These are phyloP conservation scores for Drosophila pectinifera DNA, from an alignment of 1,140 invertebrate genomes.

Conservation along the genomic window DNA sequence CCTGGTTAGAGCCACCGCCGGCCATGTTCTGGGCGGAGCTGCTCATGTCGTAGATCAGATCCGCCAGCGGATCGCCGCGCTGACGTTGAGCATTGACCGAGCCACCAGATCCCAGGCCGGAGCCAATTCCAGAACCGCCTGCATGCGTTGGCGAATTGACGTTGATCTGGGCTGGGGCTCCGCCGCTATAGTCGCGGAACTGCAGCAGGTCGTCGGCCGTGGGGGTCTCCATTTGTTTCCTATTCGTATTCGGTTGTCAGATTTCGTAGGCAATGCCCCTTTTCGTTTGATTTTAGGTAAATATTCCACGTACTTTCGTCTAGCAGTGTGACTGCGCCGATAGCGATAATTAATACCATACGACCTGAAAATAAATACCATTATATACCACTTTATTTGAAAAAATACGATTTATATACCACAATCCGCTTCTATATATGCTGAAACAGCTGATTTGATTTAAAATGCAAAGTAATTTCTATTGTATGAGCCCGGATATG, in stretches of 20 bases:
- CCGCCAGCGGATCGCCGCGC: constrained; percentile 73
- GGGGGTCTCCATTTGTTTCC: constrained; percentile 68
- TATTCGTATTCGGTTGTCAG: background rate
- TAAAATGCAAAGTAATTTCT: too few relatives aligned
- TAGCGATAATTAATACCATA: background rate
- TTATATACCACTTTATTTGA: background rate
- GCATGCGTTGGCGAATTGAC: constrained; percentile 84
- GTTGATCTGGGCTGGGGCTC: constrained; percentile 86
- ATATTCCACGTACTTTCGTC: constrained; percentile 56
- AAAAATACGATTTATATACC: too few relatives aligned
- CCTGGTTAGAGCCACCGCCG: constrained; percentile 23
- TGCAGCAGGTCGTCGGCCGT: constrained; percentile 87
- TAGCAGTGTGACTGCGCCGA: background rate
- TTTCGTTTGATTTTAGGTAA: constrained; percentile 23
- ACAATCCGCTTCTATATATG: too few relatives aligned
- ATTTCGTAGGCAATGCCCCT: constrained; percentile 2
- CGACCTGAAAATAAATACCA: background rate
- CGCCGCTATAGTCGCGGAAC: constrained; percentile 87
- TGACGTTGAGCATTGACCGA: constrained; percentile 55
- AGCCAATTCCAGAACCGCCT: constrained; percentile 52
- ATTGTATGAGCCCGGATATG: too few relatives aligned
- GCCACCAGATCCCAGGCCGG: constrained; percentile 4
- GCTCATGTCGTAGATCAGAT: constrained; percentile 79
- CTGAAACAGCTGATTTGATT: too few relatives aligned
- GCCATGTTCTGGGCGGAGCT: constrained; percentile 63